Base-by-base conservation (phyloP, 2,888 invertebrate species). In the Dolomedes plantarius region DNA sequence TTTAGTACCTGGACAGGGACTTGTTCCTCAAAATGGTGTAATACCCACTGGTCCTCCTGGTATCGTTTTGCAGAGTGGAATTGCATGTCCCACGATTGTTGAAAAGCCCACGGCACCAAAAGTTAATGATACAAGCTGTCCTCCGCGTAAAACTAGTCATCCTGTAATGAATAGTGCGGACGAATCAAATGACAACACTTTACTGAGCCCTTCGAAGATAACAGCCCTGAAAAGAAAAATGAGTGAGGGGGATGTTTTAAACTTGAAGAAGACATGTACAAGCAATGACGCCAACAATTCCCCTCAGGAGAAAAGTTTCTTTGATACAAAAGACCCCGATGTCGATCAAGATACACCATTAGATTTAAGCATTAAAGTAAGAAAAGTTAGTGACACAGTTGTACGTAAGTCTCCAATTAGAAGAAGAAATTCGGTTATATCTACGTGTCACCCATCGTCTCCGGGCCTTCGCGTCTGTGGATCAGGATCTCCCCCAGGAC, bases 1-100 rank as follows among this genome's bases (percentile, higher is more conserved):
- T 3, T 92, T 97, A 86, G 94, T 96, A 83, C 94, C 95, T 28
- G 96, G 97, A 36, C 96, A 96, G 91, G 93, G 88, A 41, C 19
- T 92, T 93, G 0, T 79, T 11, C 76, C 88, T 1, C 67, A 87
- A 16, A 93, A 94, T 27, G 93, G 94, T 9, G 92, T 96, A 68
- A 93, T 96, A 64, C 93, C 88, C 6, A 83, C 88, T 31, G 88
- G 86, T 2, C 82, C 7, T 27, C 88, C 67, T 36, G 68, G 96
- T 96, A 86, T 86, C 11, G 86, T 86, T 23, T 62, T 86, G 0
- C 85, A 75, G 23, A 73, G 78, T 0, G 68, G 73, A 1, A 46
- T 69, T 0, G 67, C 83, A 9, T 71, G 82, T 46, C 74, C 85
- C 0, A 41, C 85, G 0, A 69, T 86, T 13, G 78, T 78, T 5